Evolutionary conservation across 2,797 vertebrate species (phyloP).

Genomic region (Rhabdophis nuchalis): DNA sequence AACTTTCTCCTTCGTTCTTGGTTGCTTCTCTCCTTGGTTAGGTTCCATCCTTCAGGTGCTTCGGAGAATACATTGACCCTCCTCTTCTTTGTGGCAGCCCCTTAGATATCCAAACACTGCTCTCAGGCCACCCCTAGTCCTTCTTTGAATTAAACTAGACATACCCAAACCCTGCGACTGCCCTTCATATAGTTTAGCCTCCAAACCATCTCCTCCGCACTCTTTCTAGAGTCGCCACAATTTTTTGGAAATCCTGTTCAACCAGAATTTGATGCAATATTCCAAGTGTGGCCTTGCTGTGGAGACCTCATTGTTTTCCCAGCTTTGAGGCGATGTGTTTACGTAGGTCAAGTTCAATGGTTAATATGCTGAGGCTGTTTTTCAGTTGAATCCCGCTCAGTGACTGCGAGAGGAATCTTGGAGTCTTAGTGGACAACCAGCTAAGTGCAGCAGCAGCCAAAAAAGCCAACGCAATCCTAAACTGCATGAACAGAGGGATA

Average conservation of each 20-base stretch:
- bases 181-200: neutral
- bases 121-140: neutral
- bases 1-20: neutral
- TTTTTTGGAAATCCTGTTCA: neutral
- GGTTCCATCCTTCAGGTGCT: neutral
- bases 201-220: neutral
- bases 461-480: too few relatives aligned
- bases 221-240: neutral
- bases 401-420: too few relatives aligned
- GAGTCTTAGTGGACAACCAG: too few relatives aligned
- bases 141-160: neutral
- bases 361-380: neutral
- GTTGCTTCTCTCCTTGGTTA: neutral
- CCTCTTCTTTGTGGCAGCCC: neutral
- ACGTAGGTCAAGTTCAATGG: neutral
- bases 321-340: neutral
- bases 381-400: neutral
- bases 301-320: neutral
- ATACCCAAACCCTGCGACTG: neutral
- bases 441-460: too few relatives aligned
- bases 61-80: neutral
- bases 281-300: neutral
- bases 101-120: neutral
- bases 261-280: neutral
- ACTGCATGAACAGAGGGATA: too few relatives aligned